These are phyloP conservation scores for Schizotus pectinicornis DNA, from an alignment of 2,888 invertebrate genomes.

Conservation along the genomic window DNA sequence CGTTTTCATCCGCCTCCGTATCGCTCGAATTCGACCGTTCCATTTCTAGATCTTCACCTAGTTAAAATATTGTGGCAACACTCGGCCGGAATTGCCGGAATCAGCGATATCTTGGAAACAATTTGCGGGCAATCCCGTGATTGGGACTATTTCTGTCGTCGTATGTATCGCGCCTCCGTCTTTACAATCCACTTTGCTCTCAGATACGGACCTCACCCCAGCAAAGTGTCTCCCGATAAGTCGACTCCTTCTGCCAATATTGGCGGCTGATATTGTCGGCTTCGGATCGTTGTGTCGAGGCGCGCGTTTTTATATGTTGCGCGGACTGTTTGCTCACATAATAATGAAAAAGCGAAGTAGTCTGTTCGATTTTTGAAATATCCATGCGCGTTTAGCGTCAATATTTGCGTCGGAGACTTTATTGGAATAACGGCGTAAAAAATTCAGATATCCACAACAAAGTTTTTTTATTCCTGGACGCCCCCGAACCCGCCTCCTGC, in stretches of 20 bases:
- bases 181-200: slow-evolving; percentile 50
- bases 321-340: slow-evolving; percentile 21
- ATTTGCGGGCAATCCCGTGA: slow-evolving; percentile 55
- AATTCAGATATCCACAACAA: neutral
- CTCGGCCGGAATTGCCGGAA: slow-evolving; percentile 49
- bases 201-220: slow-evolving; percentile 38
- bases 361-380: slow-evolving; percentile 20
- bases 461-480: neutral
- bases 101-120: slow-evolving; percentile 53
- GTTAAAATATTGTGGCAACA: slow-evolving; percentile 46
- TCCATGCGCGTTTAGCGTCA: slow-evolving; percentile 10
- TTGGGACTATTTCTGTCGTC: slow-evolving; percentile 52
- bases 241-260: slow-evolving; percentile 39
- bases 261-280: slow-evolving; percentile 33
- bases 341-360: slow-evolving; percentile 21
- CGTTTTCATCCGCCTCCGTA: neutral
- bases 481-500: neutral
- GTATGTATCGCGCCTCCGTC: slow-evolving; percentile 48
- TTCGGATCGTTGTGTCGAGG: slow-evolving; percentile 21
- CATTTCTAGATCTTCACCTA: slow-evolving; percentile 5
- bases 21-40: neutral
- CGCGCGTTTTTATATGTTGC: slow-evolving; percentile 23
- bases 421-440: slow-evolving; percentile 8
- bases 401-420: slow-evolving; percentile 16
- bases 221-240: slow-evolving; percentile 39